Evolutionary conservation across 2,113 vertebrate species (phyloP), one percentile per base, ranked within the genome.

Genomic region (Strigops habroptila): DNA sequence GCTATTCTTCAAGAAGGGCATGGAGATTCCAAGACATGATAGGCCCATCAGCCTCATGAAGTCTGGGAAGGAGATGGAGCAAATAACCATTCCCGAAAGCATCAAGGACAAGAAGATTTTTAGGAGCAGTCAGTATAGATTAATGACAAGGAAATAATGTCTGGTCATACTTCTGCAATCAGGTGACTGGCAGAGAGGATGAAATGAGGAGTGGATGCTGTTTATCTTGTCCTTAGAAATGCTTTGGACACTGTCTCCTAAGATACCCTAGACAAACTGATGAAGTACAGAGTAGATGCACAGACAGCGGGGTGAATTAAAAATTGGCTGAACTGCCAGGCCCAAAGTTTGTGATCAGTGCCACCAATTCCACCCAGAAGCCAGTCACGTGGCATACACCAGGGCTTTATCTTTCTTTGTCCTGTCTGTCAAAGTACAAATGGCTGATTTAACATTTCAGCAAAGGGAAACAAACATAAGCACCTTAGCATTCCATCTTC

Each of bases 1-100:
- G 0, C 46, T 0, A 1, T 7, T 63, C 8, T 68, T 62, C 28
- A 46, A 71, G 35, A 52, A 27, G 30, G 14, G 7, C 27, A 62
- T 35, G 14, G 48, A 85, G 75, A 63, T 57, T 25, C n/a, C 30
- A 48, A 74, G 65, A 35, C 31, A 33, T 0, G 0, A 52, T 28
- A 44, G 23, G 13, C 17, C 14, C 14, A 53, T 53, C 30, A 64
- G 19, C 53, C 31, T 59, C 9, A 28, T 60, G 43, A 53, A 64
- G 49, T 24, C 15, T 91, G 31, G 15, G 69, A 48, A 6, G 33
- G 9, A 62, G 3, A 19, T 37, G 25, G 14, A 73, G 7, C 30
- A 37, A 77, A 82, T 88, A 49, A 46, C 3, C 13, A 22, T 74
- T 82, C 23, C n/a, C 18, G 39, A 49, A 64, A 64, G 6, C 31